Conservation (phyloP, 2,888 invertebrate genomes). For the Eudemis profundana region DNA sequence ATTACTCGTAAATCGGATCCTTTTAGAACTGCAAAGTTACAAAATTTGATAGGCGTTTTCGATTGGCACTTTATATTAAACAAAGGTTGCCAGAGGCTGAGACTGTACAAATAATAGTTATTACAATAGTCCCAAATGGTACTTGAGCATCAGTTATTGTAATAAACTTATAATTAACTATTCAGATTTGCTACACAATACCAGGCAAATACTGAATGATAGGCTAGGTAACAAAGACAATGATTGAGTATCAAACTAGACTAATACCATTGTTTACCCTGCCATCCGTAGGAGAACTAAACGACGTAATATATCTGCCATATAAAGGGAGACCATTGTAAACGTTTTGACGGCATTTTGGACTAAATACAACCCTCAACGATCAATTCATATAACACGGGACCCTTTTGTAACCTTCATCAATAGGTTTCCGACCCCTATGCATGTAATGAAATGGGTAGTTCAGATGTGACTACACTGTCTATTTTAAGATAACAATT, state of each 20-base stretch:
- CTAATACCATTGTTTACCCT: background rate
- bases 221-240: background rate
- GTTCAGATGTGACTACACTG: background rate
- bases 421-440: background rate
- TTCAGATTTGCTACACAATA: background rate
- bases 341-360: background rate
- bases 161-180: too few species aligned
- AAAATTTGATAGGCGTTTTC: too few species aligned
- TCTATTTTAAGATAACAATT: too few species aligned
- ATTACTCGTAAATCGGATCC: too few species aligned
- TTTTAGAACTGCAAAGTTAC: too few species aligned
- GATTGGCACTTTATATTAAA: too few species aligned
- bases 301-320: background rate
- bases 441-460: background rate
- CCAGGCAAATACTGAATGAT: background rate
- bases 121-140: too few species aligned
- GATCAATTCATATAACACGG: background rate
- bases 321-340: background rate
- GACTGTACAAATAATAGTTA: too few species aligned
- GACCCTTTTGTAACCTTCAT: background rate
- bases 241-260: background rate
- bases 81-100: too few species aligned
- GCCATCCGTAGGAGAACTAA: background rate
- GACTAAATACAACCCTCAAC: too few species aligned
- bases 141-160: too few species aligned